Evolutionary conservation across 2,797 vertebrate species (phyloP), one percentile per base, ranked within the genome.

Genomic region (Melanotaenia maccullochi): DNA sequence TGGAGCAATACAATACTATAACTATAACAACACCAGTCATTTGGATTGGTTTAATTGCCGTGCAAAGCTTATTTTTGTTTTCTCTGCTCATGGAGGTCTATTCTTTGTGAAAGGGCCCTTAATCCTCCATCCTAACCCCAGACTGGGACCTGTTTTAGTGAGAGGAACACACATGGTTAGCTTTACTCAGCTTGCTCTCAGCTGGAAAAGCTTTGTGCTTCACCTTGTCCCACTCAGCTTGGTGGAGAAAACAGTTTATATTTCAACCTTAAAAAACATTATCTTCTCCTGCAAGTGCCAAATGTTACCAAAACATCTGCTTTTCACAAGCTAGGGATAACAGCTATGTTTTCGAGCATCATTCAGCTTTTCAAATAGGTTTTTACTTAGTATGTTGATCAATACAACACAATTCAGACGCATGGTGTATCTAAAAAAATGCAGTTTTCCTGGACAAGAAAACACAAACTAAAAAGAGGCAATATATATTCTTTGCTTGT

Each of bases 21-120:
- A 78, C 56, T 54, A 73, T 69, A 66, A 76, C 65, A 30, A 47
- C n/a, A 60, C 51, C 58, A 71, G 60, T 79, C 40, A 76, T 85
- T 81, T 75, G 64, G 79, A 70, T 82, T 60, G 30, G 65, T 30
- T 32, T 86, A 63, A 84, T 82, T 81, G 67, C 83, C 22, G 13
- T 64, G n/a, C 42, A 11, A 6, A 14, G 59, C 32, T 68, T 78
- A 22, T 73, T 70, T 80, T 75, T 36, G 25, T 76, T 75, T 79
- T 52, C 16, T 56, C 47, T 58, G 18, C 60, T 64, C 35, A 56
- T 64, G 51, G 20, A 68, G 36, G 20, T 33, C 73, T 67, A 24
- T 82, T 77, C 69, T 83, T 81, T 82, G 68, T 70, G 70, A 68
- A 73, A 11, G 58, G 49, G 32, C 22, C 65, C 62, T 72, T 65